Base-by-base conservation (phyloP, 64 coral and sea anemone species). In the Anthopleura sola region DNA sequence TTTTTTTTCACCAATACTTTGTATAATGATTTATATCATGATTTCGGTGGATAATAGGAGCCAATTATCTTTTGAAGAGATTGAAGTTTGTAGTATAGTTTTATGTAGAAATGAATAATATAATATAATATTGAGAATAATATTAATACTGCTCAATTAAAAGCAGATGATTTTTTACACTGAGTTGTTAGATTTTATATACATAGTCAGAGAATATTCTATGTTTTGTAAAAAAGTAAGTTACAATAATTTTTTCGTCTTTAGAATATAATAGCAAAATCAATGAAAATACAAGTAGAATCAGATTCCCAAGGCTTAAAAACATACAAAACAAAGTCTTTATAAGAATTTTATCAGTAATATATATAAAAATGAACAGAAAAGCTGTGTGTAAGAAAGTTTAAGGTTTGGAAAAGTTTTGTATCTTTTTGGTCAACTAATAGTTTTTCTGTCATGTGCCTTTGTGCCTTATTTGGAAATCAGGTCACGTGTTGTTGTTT, bases 271-370 rank as follows among this genome's bases (percentile, higher is more conserved):
- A 77, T 77, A 77, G 75, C 13, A 37, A 15, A 77, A 1, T 21
- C 14, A 77, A 24, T 14, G 13, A 19, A 37, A 77, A 40, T 19
- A 11, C 37, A 37, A 56, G 55, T 56, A 56, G 55, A 56, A 20
- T 56, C 55, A n/a, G n/a, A n/a, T n/a, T n/a, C 1, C 55, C 17
- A 77, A 77, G 60, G n/a, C 60, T n/a, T 66, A 66, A 66, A 66
- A 66, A 66, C 55, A 44, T 44, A 66, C 60, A 66, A 66, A 66
- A 66, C 23, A 37, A 77, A 40, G 75, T 77, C 75, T 77, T 77
- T 77, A 77, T 77, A 77, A 77, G 75, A 77, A 77, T 77, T 77
- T 77, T 77, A 77, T 77, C 60, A 66, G 21, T 77, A 77, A 77
- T 77, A 77, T 77, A 77, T 77, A 77, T 77, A 39, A 14, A 77